These are phyloP conservation scores for Nyctibius bracteatus DNA, from an alignment of 2,113 vertebrate species.

Conservation along the genomic window DNA sequence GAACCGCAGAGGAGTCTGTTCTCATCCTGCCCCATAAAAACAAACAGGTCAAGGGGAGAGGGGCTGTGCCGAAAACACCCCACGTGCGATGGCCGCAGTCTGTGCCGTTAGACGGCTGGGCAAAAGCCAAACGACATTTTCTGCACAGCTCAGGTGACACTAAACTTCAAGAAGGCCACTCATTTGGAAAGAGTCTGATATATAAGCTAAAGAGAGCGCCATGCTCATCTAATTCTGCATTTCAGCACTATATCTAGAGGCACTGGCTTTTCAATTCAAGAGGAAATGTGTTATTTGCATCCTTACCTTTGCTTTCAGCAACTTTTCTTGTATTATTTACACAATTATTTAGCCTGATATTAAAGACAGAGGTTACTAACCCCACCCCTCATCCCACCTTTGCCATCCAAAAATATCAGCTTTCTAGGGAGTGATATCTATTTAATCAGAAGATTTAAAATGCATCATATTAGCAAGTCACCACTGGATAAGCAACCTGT, in stretches of 20 bases:
- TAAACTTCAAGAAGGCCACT: not conserved
- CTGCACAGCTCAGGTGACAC: not conserved
- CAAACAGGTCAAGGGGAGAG: not conserved
- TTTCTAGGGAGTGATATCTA: conserved; percentile 55
- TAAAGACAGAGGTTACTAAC: conserved; percentile 16
- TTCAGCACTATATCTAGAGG: conserved; percentile 44
- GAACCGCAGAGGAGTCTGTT: not conserved
- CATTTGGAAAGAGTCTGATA: not conserved
- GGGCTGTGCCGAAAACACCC: not conserved
- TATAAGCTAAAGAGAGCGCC: not conserved
- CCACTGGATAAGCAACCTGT: conserved; percentile 71
- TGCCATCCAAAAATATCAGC: conserved; percentile 36
- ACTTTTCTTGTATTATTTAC: conserved; percentile 59
- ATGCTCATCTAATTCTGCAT: not conserved
- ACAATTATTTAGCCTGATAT: conserved; percentile 55
- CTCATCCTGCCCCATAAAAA: not conserved
- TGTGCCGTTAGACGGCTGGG: not conserved
- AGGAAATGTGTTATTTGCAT: not conserved
- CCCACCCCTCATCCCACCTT: not conserved
- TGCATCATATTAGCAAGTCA: conserved; percentile 57
- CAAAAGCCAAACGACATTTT: not conserved
- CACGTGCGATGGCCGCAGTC: not conserved
- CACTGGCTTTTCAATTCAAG: conserved; percentile 57
- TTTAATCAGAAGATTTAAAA: conserved; percentile 68
- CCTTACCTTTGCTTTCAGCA: not conserved